Evolutionary conservation across 2,888 invertebrate genomes (phyloP), one percentile per base, ranked within the genome.

Genomic region (Xanthia togata): DNA sequence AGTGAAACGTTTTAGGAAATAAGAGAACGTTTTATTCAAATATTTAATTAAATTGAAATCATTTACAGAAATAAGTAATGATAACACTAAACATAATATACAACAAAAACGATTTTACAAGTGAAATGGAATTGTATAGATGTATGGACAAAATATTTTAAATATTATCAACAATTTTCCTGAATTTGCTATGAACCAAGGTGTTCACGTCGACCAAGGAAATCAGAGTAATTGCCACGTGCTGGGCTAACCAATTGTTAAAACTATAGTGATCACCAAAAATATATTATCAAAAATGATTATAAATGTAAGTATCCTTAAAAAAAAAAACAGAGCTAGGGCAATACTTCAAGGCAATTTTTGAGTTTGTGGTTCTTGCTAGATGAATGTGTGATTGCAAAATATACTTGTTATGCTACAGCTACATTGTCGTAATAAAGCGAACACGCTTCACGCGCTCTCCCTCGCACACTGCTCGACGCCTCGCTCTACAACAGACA

Each of bases 251-350:
- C 0, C 44, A 47, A 26, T 35, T 11, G 4, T 20, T n/a, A 17
- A 81, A 47, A 38, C 14, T 8, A 59, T 23, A 55, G 44, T 41
- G 41, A 26, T 44, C 12, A 12, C 11, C 41, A 41, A 41, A 23
- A 26, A 20, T 2, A 11, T 38, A 60, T 55, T 31, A 23, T 69
- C 9, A n/a, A 83, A 73, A 35, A 82, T 82, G 82, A 81, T 81
- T 70, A 60, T 68, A 38, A 75, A 81, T 70, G 82, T 82, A 67
- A 82, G 84, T 82, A 35, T 3, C 59, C 4, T 31, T 31, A 31
- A 31, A 31, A 31, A 31, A 31, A 2, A 31, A 31, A 20, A 44
- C n/a, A 20, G 14, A 59, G 12, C 3, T 12, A 59, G 14, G 5
- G 6, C 35, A 20, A 31, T 44, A 20, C 41, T 31, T 31, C 1